Conservation (phyloP, 1,140 invertebrate species). For the Hypothenemus hampei region DNA sequence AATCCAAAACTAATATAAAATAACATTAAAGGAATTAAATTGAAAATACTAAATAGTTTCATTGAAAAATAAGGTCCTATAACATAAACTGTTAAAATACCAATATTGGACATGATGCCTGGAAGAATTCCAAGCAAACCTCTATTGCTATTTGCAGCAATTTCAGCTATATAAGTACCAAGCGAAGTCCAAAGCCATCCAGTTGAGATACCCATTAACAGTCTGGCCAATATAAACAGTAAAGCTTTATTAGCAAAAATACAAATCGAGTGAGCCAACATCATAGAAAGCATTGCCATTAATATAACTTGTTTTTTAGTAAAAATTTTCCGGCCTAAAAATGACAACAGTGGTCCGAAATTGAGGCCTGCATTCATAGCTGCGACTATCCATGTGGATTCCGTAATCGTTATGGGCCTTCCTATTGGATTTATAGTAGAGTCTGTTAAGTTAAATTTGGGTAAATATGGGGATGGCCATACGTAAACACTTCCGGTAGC, state of each 20-base stretch:
- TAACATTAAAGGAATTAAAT: constrained; percentile 45
- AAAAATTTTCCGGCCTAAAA: constrained; percentile 41
- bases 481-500: constrained; percentile 58
- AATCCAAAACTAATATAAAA: constrained; percentile 51
- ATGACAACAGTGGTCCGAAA: constrained; percentile 32
- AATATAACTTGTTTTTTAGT: constrained; percentile 47
- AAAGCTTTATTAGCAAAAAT: constrained; percentile 41
- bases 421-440: constrained; percentile 30
- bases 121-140: constrained; percentile 55
- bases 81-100: constrained; percentile 46
- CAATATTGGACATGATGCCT: constrained; percentile 47
- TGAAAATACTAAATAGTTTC: constrained; percentile 48
- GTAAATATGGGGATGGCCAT: constrained; percentile 67
- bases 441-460: constrained; percentile 47
- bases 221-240: constrained; percentile 43
- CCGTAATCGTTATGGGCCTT: background rate
- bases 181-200: constrained; percentile 48
- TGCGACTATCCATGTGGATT: constrained; percentile 69
- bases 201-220: constrained; percentile 45
- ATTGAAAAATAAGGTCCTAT: constrained; percentile 58
- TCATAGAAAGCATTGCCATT: constrained; percentile 41
- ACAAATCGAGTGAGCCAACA: constrained; percentile 44
- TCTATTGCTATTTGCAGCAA: constrained; percentile 41
- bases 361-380: constrained; percentile 72
- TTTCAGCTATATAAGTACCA: constrained; percentile 51